Evolutionary conservation across 1,140 invertebrate species (phyloP).

Genomic region (Chrysoperla carnea): DNA sequence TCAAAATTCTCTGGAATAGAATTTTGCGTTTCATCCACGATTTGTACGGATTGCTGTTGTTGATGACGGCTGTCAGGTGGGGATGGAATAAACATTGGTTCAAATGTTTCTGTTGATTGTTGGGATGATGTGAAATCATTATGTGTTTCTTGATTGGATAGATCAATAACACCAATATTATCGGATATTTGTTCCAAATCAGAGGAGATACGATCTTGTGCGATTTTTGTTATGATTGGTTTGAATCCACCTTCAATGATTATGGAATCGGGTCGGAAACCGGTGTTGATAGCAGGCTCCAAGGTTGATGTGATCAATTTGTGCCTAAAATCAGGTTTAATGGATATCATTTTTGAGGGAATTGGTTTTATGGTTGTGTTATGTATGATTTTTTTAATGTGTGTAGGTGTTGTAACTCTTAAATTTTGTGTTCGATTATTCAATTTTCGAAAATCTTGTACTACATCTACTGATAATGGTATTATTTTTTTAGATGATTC

Average conservation of each 20-base stretch:
- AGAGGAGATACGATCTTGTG: conserved; percentile 29
- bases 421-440: not conserved
- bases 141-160: conserved; percentile 18
- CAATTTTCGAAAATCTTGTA: too few relatives aligned
- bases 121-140: conserved; percentile 26
- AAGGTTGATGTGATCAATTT: conserved; percentile 28
- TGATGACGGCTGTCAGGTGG: conserved; percentile 31
- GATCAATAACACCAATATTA: conserved; percentile 26
- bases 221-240: conserved; percentile 48
- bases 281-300: conserved; percentile 41
- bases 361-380: not conserved
- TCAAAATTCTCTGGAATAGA: conserved; percentile 7
- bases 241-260: conserved; percentile 69
- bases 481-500: conserved; percentile 8
- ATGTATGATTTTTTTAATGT: not conserved
- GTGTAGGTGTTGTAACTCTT: not conserved
- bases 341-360: conserved; percentile 4
- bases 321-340: conserved; percentile 21
- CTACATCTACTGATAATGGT: conserved; percentile 4
- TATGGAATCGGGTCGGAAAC: conserved; percentile 60
- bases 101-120: conserved; percentile 37
- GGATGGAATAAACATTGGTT: conserved; percentile 57
- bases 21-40: conserved; percentile 22
- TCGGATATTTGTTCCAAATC: conserved; percentile 27
- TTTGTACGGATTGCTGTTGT: conserved; percentile 10